These are phyloP conservation scores for Pomatorhinus ruficollis DNA, from an alignment of 2,113 vertebrate genomes.

Conservation along the genomic window DNA sequence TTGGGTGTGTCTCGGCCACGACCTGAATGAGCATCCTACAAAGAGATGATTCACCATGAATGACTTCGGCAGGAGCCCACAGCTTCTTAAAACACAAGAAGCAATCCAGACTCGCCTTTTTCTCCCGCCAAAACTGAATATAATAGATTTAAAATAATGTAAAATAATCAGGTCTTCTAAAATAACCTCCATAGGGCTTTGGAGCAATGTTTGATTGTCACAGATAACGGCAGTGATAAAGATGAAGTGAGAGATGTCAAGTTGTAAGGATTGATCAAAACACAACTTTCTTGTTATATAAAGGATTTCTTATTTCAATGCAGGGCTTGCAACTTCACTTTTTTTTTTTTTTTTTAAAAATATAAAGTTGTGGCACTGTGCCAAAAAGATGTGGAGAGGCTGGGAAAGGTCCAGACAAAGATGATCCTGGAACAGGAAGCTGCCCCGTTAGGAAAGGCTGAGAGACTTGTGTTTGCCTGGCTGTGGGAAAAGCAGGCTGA, in stretches of 20 bases:
- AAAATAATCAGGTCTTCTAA: not conserved
- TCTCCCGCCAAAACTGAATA: not conserved
- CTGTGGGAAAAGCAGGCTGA: not conserved
- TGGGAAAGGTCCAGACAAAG: not conserved
- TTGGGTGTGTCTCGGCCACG: not conserved
- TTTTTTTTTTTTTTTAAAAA: not conserved
- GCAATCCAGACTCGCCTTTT: not conserved
- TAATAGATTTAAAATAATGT: not conserved
- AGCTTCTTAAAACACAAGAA: not conserved
- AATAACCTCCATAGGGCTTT: not conserved
- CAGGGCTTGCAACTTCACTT: fast-evolving
- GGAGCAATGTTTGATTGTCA: not conserved
- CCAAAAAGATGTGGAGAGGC: not conserved
- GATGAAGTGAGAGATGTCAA: not conserved
- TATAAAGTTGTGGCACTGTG: not conserved
- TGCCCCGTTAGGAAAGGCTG: not conserved
- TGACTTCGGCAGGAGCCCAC: not conserved
- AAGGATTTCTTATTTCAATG: not conserved
- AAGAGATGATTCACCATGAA: not conserved
- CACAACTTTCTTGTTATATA: not conserved
- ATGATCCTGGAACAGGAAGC: not conserved
- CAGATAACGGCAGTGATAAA: not conserved
- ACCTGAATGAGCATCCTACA: not conserved
- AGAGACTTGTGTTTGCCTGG: not conserved
- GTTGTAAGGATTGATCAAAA: not conserved